phyloP scores from a whole-genome alignment of 2,888 invertebrate genomes.

The Cephalotes varians region DNA sequence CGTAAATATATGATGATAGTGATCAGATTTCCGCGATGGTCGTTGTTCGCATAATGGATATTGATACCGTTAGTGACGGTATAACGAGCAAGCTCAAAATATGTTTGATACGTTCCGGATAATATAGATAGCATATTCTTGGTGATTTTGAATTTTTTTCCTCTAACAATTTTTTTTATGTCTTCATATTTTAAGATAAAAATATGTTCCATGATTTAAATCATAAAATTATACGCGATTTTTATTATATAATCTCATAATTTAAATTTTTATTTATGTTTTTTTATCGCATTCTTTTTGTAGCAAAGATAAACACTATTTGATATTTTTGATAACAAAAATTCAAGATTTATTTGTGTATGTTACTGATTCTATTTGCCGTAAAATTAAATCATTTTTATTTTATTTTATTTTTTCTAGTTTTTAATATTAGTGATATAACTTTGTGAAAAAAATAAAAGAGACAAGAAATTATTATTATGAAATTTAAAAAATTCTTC shows the following conservation, averaged over 20 bases:
- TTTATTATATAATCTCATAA: neutral
- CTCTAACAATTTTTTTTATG: neutral
- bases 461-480: neutral
- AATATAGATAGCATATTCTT: neutral
- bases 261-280: neutral
- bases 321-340: slow-evolving; percentile 3
- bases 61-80: neutral
- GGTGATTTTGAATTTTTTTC: neutral
- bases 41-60: slow-evolving; percentile 18
- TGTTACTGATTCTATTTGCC: neutral
- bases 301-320: neutral
- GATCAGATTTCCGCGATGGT: slow-evolving; percentile 12
- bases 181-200: neutral
- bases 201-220: neutral
- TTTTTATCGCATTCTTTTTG: neutral
- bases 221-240: neutral
- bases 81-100: neutral
- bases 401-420: neutral
- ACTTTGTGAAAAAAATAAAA: neutral
- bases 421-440: neutral
- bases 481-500: neutral
- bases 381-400: neutral
- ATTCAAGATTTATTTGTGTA: neutral
- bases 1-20: slow-evolving; percentile 24
- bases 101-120: neutral